Base-by-base conservation (phyloP, 2,113 vertebrate genomes). In the Pongo abelii region DNA sequence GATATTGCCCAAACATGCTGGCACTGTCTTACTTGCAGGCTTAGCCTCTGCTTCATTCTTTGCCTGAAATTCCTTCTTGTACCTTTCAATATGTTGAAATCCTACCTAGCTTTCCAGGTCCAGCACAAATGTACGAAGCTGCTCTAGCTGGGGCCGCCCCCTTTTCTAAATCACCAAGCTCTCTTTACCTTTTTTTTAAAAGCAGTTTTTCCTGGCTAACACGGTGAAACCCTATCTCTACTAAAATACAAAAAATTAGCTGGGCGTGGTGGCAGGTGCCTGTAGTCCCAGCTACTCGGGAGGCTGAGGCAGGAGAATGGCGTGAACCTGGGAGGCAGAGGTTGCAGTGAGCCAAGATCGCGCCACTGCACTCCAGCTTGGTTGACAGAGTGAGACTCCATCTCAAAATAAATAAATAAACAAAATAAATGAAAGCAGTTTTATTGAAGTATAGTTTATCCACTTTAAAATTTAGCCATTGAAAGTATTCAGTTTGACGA, bases 191-290 rank as follows among this genome's bases (percentile, higher is more conserved):
- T 35, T 79, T 61, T 27, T 55, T 40, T 38, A 20, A 35, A 25
- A 70, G 14, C n/a, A 81, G 46, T 80, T 96, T 79, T 20, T 55
- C 52, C 18, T 55, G 52, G 52, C 52, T 55, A 55, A 18, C 18
- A 55, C 2, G 6, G 18, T 55, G 52, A 55, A 55, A 55, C 52
- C 52, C 18, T 2, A 0, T 20, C 52, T 55, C 52, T 55, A 55
- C 18, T 55, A 20, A 55, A 55, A 55, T 55, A 55, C 52, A 55
- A 55, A 55, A 8, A 55, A 20, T 55, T 55, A 55, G 52, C 52
- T 7, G 6, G 52, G 52, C 6, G 2, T 20, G 18, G 18, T 55
- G 52, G 52, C 2, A 0, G 18, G 18, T 7, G 0, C 52, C 52
- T 55, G 18, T 55, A 20, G 52, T 55, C 52, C 52, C 52, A 55